phyloP scores from a whole-genome alignment of 2,888 invertebrate species.

The Mesorhabditis belari region DNA sequence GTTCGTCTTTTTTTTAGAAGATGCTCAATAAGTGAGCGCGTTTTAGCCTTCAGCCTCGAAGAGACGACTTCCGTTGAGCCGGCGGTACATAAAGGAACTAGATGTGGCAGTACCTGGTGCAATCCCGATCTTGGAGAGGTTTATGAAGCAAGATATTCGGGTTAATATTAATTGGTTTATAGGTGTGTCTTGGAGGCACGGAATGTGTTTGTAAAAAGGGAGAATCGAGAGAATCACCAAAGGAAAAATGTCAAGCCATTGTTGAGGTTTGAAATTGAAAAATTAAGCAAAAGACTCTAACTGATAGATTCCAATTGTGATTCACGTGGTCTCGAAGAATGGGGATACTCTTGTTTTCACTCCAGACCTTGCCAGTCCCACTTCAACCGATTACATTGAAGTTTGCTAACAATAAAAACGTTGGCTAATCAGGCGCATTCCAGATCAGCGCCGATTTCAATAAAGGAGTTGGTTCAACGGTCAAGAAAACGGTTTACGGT shows the following conservation, averaged over 20 bases:
- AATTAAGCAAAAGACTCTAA: not conserved
- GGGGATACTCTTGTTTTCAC: constrained; percentile 34
- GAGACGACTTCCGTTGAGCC: too few species aligned
- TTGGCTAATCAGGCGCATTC: not conserved
- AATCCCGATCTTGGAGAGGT: not conserved
- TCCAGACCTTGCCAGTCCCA: constrained; percentile 40
- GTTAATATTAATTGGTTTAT: not conserved
- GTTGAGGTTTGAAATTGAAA: not conserved
- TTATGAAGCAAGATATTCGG: not conserved
- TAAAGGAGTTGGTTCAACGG: constrained; percentile 31
- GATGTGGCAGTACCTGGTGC: not conserved
- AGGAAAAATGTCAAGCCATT: too few species aligned
- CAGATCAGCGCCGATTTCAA: constrained; percentile 22
- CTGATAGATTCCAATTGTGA: constrained; percentile 30
- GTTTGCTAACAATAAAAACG: constrained; percentile 9
- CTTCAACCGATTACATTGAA: constrained; percentile 41
- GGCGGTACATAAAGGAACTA: too few species aligned
- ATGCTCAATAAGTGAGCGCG: too few species aligned
- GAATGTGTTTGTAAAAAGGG: constrained; percentile 42
- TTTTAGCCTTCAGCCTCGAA: too few species aligned
- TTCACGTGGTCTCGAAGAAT: constrained; percentile 32
- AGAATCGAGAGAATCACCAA: too few species aligned
- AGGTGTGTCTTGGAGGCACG: constrained; percentile 43
- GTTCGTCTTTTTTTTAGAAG: constrained; percentile 23
- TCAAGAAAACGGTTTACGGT: constrained; percentile 31